These are phyloP conservation scores for Malacosoma neustria DNA, from an alignment of 2,888 invertebrate species.

Conservation along the genomic window DNA sequence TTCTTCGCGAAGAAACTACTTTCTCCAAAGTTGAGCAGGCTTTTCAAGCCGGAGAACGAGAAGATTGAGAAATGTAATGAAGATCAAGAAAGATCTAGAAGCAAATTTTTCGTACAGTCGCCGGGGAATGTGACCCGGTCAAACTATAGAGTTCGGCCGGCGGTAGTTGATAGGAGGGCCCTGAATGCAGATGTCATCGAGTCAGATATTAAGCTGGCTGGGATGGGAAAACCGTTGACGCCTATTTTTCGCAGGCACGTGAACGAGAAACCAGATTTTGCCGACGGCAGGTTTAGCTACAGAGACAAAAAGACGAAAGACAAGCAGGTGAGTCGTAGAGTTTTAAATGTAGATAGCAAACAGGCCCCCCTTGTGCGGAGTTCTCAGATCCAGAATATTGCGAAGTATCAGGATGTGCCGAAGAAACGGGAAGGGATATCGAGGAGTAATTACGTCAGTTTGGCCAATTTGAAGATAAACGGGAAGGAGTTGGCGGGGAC, in stretches of 20 bases:
- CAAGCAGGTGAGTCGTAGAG: constrained; percentile 33
- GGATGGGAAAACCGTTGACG: constrained; percentile 63
- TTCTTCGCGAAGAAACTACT: constrained; percentile 56
- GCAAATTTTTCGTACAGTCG: constrained; percentile 57
- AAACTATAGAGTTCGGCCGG: constrained; percentile 41
- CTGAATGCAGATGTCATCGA: constrained; percentile 35
- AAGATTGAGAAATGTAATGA: constrained; percentile 34
- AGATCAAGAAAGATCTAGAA: constrained; percentile 46
- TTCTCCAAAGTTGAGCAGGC: constrained; percentile 56
- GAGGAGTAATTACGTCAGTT: constrained; percentile 61
- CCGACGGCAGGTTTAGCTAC: constrained; percentile 55
- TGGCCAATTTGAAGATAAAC: constrained; percentile 62
- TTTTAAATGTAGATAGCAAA: constrained; percentile 28
- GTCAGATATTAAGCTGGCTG: constrained; percentile 53
- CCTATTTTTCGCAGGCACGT: constrained; percentile 54
- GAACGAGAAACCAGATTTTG: constrained; percentile 39
- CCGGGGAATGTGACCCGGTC: constrained; percentile 36
- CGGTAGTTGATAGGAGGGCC: constrained; percentile 16
- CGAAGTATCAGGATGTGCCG: constrained; percentile 17
- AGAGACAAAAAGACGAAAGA: constrained; percentile 37
- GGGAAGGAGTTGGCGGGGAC: constrained; percentile 33
- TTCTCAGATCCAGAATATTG: constrained; percentile 20
- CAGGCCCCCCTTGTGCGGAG: constrained; percentile 26
- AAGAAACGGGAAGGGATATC: constrained; percentile 51
- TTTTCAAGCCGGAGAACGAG: constrained; percentile 47